Conservation (phyloP, 2,888 invertebrate genomes). For the Crocallis elinguaria region DNA sequence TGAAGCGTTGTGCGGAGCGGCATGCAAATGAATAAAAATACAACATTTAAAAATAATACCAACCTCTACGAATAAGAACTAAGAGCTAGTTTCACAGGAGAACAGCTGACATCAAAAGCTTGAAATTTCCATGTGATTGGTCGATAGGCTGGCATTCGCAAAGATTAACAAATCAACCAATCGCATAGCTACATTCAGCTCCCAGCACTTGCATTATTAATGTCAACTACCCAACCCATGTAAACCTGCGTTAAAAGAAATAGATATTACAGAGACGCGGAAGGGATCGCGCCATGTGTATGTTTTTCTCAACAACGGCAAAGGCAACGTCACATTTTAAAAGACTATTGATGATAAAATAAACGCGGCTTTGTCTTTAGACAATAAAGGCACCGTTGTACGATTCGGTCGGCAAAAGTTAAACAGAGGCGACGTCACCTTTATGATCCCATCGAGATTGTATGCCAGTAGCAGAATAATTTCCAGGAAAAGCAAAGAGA, state of each 20-base stretch:
- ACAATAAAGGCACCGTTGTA: background rate
- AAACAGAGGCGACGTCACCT: constrained; percentile 1
- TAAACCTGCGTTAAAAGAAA: constrained; percentile 19
- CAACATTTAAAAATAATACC: constrained; percentile 70
- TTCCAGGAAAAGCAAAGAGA: constrained; percentile 6
- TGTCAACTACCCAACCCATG: too few species aligned
- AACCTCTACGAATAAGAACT: constrained; percentile 38
- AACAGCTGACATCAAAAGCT: too few species aligned
- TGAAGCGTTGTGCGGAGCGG: constrained; percentile 85
- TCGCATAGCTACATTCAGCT: too few species aligned
- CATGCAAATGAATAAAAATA: constrained; percentile 83
- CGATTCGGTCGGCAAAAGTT: background rate
- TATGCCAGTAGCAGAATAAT: background rate
- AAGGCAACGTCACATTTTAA: background rate
- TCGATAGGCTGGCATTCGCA: too few species aligned
- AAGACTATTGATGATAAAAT: background rate
- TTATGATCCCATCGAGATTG: background rate
- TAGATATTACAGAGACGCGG: constrained; percentile 4
- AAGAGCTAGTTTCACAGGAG: too few species aligned
- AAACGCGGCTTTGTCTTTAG: background rate
- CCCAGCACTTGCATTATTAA: too few species aligned
- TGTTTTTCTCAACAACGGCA: background rate
- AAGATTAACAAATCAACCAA: too few species aligned
- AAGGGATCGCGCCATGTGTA: background rate
- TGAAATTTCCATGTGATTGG: too few species aligned